Percentiles rank a stretch among this genome's conserved stretches.
Conservation (phyloP, 1,140 invertebrate genomes). For the Lutraria rhynchaena region DNA sequence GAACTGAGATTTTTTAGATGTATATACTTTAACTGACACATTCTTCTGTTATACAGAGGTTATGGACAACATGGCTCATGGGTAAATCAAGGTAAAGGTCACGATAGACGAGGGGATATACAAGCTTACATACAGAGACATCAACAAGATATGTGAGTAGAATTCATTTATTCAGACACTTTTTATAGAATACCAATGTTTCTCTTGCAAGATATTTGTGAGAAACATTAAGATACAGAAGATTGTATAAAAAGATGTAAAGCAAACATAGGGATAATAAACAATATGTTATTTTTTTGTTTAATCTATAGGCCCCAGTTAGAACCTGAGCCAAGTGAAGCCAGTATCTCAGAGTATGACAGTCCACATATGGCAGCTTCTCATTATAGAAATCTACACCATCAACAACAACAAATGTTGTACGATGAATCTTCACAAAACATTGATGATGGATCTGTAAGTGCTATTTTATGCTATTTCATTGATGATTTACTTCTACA, state of each 20-base stretch:
- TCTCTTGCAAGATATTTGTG: no score
- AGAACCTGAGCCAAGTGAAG: constrained; percentile 62
- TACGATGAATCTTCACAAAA: constrained; percentile 63
- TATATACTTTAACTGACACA: no score
- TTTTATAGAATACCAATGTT: no score
- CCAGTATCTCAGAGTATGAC: constrained; percentile 68
- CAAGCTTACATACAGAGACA: neutral
- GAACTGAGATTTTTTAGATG: no score
- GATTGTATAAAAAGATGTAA: no score
- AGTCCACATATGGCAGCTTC: constrained; percentile 58
- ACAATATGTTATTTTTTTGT: no score
- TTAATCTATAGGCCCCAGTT: constrained; percentile 46
- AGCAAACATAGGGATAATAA: no score
- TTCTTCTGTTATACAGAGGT: no score
- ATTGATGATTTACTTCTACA: neutral
- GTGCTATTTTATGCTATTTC: neutral
- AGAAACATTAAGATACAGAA: no score
- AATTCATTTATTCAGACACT: no score
- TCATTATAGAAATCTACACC: constrained; percentile 52
- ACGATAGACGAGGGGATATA: neutral
- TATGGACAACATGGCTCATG: neutral
- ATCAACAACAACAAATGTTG: constrained; percentile 47
- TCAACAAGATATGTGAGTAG: constrained; percentile 17
- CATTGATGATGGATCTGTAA: constrained; percentile 69
- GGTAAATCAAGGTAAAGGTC: constrained; percentile 13